Evolutionary conservation across 1,140 invertebrate genomes (phyloP).

Genomic region (Meloidogyne chitwoodi): DNA sequence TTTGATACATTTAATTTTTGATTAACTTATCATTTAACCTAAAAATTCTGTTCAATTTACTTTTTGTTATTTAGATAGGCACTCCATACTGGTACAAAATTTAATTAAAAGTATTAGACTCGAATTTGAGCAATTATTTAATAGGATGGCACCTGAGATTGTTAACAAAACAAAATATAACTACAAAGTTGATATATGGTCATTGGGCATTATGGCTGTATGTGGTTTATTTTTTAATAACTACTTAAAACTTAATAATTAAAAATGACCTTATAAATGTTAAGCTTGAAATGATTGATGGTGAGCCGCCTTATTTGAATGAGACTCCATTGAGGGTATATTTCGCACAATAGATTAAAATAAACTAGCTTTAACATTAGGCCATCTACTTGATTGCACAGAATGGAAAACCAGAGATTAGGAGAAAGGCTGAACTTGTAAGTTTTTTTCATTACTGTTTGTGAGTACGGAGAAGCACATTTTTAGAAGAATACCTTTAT

Average conservation of each 20-base stretch:
- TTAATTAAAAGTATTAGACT: no score
- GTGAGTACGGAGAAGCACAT: no score
- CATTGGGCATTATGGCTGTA: conserved; percentile 52
- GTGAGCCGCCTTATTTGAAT: conserved; percentile 57
- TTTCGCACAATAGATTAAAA: background rate
- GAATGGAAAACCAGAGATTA: conserved; percentile 60
- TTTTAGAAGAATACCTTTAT: background rate
- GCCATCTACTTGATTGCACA: conserved; percentile 60
- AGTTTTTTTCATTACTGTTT: background rate
- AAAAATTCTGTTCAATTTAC: no score
- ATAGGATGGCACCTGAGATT: conserved; percentile 83
- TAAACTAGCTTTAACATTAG: conserved; percentile 17
- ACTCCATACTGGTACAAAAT: conserved; percentile 68
- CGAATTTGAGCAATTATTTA: no score
- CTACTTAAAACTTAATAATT: no score
- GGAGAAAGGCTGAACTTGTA: conserved; percentile 42
- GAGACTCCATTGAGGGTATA: conserved; percentile 57
- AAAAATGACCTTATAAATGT: background rate
- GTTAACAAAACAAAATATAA: conserved; percentile 58
- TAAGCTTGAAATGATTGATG: conserved; percentile 59
- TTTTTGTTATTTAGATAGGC: conserved; percentile 65
- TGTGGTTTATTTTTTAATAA: no score
- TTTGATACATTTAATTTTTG: conserved; percentile 12
- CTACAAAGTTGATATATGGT: conserved; percentile 60
- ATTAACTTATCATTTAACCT: conserved; percentile 41